A percentile compares a stretch with the other conserved stretches of the same genome.
These are phyloP conservation scores for Odontothrips loti DNA, from an alignment of 2,888 invertebrate species.

Conservation along the genomic window DNA sequence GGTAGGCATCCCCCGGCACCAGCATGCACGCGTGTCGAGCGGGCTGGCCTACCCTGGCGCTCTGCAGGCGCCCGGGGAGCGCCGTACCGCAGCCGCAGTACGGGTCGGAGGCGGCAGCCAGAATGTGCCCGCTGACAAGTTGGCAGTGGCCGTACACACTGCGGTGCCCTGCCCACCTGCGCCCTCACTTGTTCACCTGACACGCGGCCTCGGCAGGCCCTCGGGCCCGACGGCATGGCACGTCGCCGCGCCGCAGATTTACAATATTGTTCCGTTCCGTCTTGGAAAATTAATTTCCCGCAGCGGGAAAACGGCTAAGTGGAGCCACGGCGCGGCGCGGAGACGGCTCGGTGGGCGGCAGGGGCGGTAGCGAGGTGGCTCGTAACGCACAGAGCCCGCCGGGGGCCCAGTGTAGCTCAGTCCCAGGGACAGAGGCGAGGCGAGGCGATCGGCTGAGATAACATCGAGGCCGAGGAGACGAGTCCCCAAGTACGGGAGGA, in stretches of 20 bases:
- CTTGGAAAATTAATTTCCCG: neutral
- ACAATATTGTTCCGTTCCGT: neutral
- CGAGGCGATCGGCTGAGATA: no score
- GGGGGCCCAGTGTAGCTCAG: neutral
- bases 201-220: neutral
- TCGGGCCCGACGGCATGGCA: neutral
- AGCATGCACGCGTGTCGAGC: neutral
- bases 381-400: no score
- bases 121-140: neutral
- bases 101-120: neutral
- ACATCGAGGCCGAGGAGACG: no score
- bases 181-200: slow-evolving; percentile 14
- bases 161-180: neutral
- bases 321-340: no score
- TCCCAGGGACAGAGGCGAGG: no score
- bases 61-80: neutral
- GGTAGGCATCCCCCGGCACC: neutral
- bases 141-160: neutral
- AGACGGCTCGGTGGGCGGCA: no score
- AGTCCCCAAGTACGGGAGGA: no score
- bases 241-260: neutral
- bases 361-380: no score
- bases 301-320: neutral
- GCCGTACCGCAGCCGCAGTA: neutral
- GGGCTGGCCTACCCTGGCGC: neutral